Evolutionary conservation across 2,113 vertebrate genomes (phyloP).

Genomic region (Cynocephalus volans): DNA sequence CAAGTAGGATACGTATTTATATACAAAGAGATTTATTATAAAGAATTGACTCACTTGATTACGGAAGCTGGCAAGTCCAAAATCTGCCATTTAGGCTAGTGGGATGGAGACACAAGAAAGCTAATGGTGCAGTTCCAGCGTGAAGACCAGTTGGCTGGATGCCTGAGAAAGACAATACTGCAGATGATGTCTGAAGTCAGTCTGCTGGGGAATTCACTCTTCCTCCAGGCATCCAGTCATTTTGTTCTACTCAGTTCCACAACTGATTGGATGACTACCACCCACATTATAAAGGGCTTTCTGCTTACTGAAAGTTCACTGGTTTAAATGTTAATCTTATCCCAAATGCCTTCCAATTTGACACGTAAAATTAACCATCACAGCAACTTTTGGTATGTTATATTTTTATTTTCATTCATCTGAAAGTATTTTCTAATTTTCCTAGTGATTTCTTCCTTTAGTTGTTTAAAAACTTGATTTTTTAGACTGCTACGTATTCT

Average conservation of each 20-base stretch:
- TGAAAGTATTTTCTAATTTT: background rate
- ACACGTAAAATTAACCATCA: background rate
- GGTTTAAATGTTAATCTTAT: background rate
- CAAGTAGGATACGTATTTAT: background rate
- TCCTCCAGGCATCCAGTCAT: background rate
- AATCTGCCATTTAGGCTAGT: background rate
- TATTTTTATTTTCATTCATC: background rate
- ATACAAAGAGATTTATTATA: background rate
- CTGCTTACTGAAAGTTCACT: background rate
- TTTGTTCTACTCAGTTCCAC: background rate
- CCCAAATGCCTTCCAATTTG: background rate
- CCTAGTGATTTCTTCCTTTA: background rate
- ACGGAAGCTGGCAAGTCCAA: background rate
- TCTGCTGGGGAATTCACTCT: background rate
- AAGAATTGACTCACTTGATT: background rate
- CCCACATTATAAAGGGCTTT: background rate
- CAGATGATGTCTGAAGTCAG: background rate
- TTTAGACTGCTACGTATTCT: background rate
- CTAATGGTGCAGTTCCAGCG: background rate
- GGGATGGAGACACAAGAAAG: background rate
- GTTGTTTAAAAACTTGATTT: background rate
- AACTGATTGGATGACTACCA: background rate
- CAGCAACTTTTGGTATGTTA: background rate
- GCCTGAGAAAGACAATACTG: background rate
- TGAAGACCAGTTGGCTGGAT: background rate